Conservation (phyloP, 1,140 invertebrate species). For the Nephila pilipes region DNA sequence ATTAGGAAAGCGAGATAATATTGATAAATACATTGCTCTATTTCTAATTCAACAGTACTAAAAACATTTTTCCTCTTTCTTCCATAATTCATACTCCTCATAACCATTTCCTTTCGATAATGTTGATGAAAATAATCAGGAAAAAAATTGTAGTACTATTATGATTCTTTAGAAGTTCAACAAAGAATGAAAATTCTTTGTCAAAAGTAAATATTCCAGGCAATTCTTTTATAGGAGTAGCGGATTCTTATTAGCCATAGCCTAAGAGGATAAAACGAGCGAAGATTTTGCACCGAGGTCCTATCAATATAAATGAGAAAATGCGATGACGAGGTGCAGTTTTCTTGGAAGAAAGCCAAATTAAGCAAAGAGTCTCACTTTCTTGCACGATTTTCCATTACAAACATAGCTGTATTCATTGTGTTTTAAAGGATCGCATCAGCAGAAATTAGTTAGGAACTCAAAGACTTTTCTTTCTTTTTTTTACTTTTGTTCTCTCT, state of each 20-base stretch:
- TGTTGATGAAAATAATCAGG: neutral
- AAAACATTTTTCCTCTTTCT: neutral
- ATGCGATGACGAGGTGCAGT: slow-evolving; percentile 7
- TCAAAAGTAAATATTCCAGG: neutral
- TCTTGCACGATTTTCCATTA: neutral
- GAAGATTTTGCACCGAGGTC: slow-evolving; percentile 9
- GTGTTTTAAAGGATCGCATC: neutral
- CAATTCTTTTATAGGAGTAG: neutral
- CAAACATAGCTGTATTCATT: neutral
- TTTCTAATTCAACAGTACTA: neutral
- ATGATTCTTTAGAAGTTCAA: neutral
- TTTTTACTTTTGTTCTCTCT: neutral
- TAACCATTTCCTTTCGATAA: slow-evolving; percentile 21
- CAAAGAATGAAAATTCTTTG: slow-evolving; percentile 31
- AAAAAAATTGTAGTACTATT: neutral
- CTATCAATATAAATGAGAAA: slow-evolving; percentile 38
- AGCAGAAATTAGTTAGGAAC: neutral
- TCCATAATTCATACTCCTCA: neutral
- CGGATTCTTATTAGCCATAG: slow-evolving; percentile 14
- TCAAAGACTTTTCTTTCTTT: neutral
- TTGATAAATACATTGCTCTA: too few species aligned
- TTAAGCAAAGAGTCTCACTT: neutral
- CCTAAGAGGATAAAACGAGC: neutral
- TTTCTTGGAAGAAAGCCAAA: slow-evolving; percentile 15
- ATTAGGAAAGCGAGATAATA: too few species aligned